Base-by-base conservation (phyloP, 2,113 vertebrate genomes). In the Mesoclemmys tuberculata region DNA sequence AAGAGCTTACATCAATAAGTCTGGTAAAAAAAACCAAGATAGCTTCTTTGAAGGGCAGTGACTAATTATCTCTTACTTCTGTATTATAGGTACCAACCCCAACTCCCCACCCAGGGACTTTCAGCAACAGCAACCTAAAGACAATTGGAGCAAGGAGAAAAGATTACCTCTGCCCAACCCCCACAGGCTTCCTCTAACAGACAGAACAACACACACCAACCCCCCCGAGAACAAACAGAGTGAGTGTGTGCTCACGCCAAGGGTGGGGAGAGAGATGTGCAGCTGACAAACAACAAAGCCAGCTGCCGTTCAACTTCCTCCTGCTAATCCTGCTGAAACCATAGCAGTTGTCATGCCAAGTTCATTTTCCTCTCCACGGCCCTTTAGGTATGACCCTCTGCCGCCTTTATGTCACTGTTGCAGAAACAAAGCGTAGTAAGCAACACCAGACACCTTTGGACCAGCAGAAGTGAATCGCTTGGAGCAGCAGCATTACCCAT, bases 401-500 rank as follows among this genome's bases (percentile, higher is more conserved):
- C 12, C 35, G 27, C 56, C 38, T 5, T 29, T 58, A 41, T 46
- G 46, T n/a, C 41, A 27, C 1, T 0, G 27, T 7, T 2, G 41
- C 48, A 68, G 80, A 51, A 75, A 75, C 0, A 7, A 52, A 2
- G 8, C 0, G 18, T 18, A 4, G 5, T 10, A 44, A 41, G 46
- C 64, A 31, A 10, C 1, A 1, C 1, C 52, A 4, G 11, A 0
- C 41, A 55, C 13, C 44, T 24, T 55, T 31, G 55, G 51, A 58
- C 56, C 51, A 52, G 51, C 51, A 52, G 51, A 52, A 52, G 14
- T 52, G 13, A 52, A 18, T 52, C 14, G 14, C 16, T 5, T 52
- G 51, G 51, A 52, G 51, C 51, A 52, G 51, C 51, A 52, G 51
- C 51, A 52, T 52, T 52, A 52, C 14, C 5, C 24, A 26, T 56